Evolutionary conservation across 2,113 vertebrate genomes (phyloP), one percentile per base, ranked within the genome.

Genomic region (Nibea coibor): DNA sequence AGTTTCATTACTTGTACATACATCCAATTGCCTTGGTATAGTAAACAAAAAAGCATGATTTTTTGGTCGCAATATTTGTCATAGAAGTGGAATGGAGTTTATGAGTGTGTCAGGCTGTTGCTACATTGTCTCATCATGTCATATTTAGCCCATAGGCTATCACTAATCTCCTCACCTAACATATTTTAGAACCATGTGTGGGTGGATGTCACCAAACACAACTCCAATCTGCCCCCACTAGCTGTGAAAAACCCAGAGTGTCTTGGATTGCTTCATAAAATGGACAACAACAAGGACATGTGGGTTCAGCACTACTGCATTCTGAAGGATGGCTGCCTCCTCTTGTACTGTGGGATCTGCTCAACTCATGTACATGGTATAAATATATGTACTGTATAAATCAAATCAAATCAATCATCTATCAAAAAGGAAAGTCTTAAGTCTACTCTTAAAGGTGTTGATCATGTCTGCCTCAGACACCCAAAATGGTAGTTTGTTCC

Each of bases 221-320:
- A 98, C 82, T 96, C 96, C 4, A 94, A 90, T 56, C 95, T 98
- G 54, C 97, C 97, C 2, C 97, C 97, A 0, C 84, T 98, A 85
- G 97, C 97, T 19, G 97, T 98, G 88, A 98, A 97, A 87, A 95
- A 88, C 73, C 97, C 97, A 0, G 97, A 97, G 61, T 96, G 96
- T 68, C 93, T 98, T 22, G 97, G 97, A 1, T 93, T 98, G 56
- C 95, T 97, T 19, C 96, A 98, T 56, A 95, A 95, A 78, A 84
- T 97, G 84, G 95, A 97, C 72, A 93, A 85, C 58, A 94, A 53
- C 92, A 95, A 92, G 81, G 96, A 97, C 4, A 3, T 50, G 0
- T 97, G 97, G 96, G 78, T 93, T 20, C 96, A 97, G 74, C 93
- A 95, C 90, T 98, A 98, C 58, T 97, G 96, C 82, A 94, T 98